These are phyloP conservation scores for Tubiluchus corallicola DNA, from an alignment of 2,888 invertebrate species.

Conservation along the genomic window DNA sequence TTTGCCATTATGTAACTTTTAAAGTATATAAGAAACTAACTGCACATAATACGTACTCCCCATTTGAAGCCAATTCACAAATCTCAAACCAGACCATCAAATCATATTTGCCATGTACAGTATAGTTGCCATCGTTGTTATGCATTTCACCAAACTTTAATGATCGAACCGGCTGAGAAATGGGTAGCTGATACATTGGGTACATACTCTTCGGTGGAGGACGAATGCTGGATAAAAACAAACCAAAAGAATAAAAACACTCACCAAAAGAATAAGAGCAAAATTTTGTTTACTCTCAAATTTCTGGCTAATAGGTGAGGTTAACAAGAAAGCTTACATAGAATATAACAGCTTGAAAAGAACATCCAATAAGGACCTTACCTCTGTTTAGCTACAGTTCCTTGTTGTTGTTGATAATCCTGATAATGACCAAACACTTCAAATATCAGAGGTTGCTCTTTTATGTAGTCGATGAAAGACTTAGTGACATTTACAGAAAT, in stretches of 20 bases:
- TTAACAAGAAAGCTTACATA: too few species aligned
- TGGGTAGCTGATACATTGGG: slow-evolving; percentile 84
- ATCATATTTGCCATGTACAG: slow-evolving; percentile 65
- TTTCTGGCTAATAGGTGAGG: too few species aligned
- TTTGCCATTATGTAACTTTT: too few species aligned
- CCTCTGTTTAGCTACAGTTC: too few species aligned
- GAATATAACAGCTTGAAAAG: too few species aligned
- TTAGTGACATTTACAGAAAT: slow-evolving; percentile 89
- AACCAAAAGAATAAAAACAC: background rate
- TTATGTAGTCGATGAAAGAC: slow-evolving; percentile 90
- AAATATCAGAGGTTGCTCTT: slow-evolving; percentile 92
- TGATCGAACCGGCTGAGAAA: slow-evolving; percentile 88
- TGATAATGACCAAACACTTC: slow-evolving; percentile 59
- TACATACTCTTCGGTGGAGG: slow-evolving; percentile 81
- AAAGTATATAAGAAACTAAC: too few species aligned
- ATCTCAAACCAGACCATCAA: slow-evolving; percentile 99
- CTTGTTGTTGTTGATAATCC: too few species aligned
- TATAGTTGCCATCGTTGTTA: slow-evolving; percentile 19
- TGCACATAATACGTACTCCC: slow-evolving; percentile 49
- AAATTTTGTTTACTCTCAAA: too few species aligned
- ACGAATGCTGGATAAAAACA: slow-evolving; percentile 31
- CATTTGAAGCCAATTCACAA: slow-evolving; percentile 57
- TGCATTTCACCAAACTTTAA: slow-evolving; percentile 50
- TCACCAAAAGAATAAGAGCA: too few species aligned
- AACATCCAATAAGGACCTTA: too few species aligned